Percentiles rank a stretch among this genome's conserved stretches.
phyloP scores from a whole-genome alignment of 1,140 invertebrate genomes.

The Drosophila nebulosa region DNA sequence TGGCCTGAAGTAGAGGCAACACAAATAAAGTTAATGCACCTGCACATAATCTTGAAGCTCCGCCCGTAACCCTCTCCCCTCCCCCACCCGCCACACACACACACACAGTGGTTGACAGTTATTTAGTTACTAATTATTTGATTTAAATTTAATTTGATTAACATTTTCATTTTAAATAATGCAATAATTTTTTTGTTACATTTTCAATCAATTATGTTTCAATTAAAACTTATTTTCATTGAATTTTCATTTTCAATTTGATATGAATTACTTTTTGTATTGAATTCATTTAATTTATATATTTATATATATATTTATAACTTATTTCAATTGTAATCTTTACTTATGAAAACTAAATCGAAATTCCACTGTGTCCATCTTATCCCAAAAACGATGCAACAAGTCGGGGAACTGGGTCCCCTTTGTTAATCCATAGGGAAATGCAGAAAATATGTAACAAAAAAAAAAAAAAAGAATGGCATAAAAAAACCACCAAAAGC shows the following conservation, averaged over 20 bases:
- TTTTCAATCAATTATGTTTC: neutral
- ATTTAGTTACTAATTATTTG: neutral
- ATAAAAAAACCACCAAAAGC: neutral
- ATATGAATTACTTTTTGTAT: neutral
- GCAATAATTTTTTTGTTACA: too few species aligned
- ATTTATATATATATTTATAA: neutral
- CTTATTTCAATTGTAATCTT: neutral
- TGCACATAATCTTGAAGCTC: neutral
- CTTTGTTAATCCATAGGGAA: neutral
- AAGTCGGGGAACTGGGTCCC: neutral
- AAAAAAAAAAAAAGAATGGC: neutral
- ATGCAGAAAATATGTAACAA: neutral
- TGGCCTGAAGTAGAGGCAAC: slow-evolving; percentile 42
- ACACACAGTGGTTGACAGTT: neutral
- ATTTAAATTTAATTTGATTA: neutral
- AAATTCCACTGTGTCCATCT: neutral
- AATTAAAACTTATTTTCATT: neutral
- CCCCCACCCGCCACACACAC: neutral
- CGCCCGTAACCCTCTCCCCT: too few species aligned
- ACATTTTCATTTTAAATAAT: neutral
- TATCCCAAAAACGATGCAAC: neutral
- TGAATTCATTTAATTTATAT: too few species aligned
- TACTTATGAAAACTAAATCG: too few species aligned
- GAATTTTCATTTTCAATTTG: neutral
- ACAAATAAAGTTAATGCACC: slow-evolving; percentile 68